Evolutionary conservation across 92 coral and sea anemone genomes (phyloP), one percentile per base, ranked within the genome.

Genomic region (Palythoa caribaeorum): DNA sequence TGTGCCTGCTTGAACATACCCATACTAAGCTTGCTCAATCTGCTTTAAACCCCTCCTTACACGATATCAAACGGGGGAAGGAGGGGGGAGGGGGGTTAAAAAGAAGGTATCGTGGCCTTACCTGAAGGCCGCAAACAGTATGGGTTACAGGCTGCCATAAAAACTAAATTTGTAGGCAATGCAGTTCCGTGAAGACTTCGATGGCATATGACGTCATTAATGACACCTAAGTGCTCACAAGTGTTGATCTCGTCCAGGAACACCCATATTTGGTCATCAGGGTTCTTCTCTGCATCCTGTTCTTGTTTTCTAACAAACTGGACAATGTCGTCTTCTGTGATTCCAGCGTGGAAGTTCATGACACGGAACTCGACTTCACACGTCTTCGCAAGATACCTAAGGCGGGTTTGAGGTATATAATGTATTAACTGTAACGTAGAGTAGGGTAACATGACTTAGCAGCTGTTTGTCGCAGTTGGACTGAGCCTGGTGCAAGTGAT

Each of bases 241-340:
- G 98, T 93, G 90, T 94, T 94, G 79, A 94, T 94, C 76, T 94
- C 98, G 71, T 94, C 98, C 14, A 94, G 89, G 55, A 94, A 94
- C 39, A 94, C 94, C 98, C 95, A 93, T 63, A 93, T 91, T 63
- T 86, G 92, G 48, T 77, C 77, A 20, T 55, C 72, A 11, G 86
- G 73, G 35, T 80, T 88, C 53, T 77, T 55, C 37, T 39, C 55
- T 15, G 95, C 95, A 72, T 87, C 63, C 17, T 71, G 28, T 12
- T 87, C 88, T 86, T 90, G 88, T 16, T 79, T 38, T 77, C 87
- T 70, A 36, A 94, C 85, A 71, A 93, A 94, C 47, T 88, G 13
- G 8, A 86, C 87, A 57, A 93, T 90, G 52, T 93, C 94, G 2
- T 83, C 87, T 77, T 94, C 98, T 65, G 93, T 87, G 79, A 91